Evolutionary conservation across 1,140 invertebrate species (phyloP), one percentile per base, ranked within the genome.

Genomic region (Drosophila subobscura): DNA sequence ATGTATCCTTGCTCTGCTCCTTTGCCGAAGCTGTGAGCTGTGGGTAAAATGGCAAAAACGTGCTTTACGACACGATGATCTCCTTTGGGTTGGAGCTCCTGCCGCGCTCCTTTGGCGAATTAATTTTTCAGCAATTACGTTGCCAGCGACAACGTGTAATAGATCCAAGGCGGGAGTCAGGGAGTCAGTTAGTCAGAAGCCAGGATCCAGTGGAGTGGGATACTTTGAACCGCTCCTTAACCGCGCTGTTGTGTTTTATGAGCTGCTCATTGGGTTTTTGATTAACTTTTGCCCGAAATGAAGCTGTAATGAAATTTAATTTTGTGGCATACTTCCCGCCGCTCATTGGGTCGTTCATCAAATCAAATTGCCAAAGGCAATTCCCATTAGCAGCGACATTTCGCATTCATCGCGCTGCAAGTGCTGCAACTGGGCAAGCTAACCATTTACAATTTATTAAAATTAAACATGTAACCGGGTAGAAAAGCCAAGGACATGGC

Each of bases 231-330:
- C 33, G 8, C 33, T 12, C 33, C 10, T 8, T 1, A 12, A 12
- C 60, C 16, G 60, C 46, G 41, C 55, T 45, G 67, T 73, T 65
- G 66, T 57, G 54, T 88, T 83, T 86, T 86, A 86, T 71, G 75
- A 88, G 75, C 75, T 88, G 64, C 83, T 88, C 83, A 83, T 88
- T 83, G 83, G 72, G 84, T 70, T 88, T 88, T 88, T 90, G 88
- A 90, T 90, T 90, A 90, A 85, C 77, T 89, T 85, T 61, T n/a
- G 55, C 16, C 74, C 60, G 52, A 79, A 88, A 88, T 90, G 66
- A 75, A 90, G 80, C 77, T 68, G 74, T 90, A 89, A 90, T 90
- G 79, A 81, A 90, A 90, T 90, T 90, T 66, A 80, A 81, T 83
- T 79, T 89, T 81, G 84, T 81, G 80, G 77, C 83, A 61, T 74